Evolutionary conservation across 2,113 vertebrate genomes (phyloP).

Genomic region (Cynopterus brachyotis): DNA sequence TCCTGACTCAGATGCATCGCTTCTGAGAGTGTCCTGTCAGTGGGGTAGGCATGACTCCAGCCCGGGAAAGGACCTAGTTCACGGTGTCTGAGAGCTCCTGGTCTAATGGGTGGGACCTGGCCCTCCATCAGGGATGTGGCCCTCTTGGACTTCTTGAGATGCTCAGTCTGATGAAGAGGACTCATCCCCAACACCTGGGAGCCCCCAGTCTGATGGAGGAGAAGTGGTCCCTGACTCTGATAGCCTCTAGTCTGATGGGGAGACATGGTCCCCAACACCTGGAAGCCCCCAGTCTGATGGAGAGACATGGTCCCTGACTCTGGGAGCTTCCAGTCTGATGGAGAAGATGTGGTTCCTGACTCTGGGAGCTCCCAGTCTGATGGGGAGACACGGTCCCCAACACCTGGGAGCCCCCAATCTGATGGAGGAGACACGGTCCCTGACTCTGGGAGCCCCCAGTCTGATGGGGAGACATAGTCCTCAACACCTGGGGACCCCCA

Average conservation of each 20-base stretch:
- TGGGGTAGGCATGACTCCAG: background rate
- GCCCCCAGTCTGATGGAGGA: conserved; percentile 36
- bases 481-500: accelerated
- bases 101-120: background rate
- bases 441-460: no score
- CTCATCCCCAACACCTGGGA: background rate
- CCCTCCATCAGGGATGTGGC: background rate
- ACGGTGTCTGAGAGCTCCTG: background rate
- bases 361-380: background rate
- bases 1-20: background rate
- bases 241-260: conserved; percentile 17
- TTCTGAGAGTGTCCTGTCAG: background rate
- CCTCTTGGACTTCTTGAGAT: background rate
- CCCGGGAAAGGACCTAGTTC: background rate
- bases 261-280: background rate
- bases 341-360: background rate
- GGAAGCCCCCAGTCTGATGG: background rate
- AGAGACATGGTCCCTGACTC: background rate
- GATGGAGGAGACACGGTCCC: accelerated
- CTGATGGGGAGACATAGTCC: background rate
- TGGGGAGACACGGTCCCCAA: background rate
- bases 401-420: background rate
- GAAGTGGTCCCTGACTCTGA: background rate
- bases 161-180: background rate
- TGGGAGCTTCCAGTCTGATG: background rate